Evolutionary conservation across 64 coral and sea anemone species (phyloP), one percentile per base, ranked within the genome.

Genomic region (Pocillopora damicornis): DNA sequence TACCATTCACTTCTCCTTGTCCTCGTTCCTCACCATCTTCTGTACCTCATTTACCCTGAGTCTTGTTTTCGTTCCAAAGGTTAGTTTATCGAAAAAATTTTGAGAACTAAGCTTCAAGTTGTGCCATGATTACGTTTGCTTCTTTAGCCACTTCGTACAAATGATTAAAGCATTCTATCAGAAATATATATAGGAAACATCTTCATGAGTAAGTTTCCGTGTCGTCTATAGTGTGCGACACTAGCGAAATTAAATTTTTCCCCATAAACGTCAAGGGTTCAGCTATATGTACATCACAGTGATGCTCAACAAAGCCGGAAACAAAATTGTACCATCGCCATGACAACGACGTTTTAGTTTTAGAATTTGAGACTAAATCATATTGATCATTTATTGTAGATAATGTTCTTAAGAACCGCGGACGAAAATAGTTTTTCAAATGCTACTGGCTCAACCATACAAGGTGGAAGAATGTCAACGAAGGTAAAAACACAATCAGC

Each of bases 41-140:
- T 96, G 94, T 30, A 96, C 94, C 0, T 80, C 87, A 4, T 75
- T 92, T 17, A 96, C 94, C 7, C 75, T 96, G 35, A 75, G 75
- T 26, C 35, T 96, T 60, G 94, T 96, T 9, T 96, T 96, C 15
- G 77, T 96, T 1, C 90, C 94, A 11, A 96, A 96, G 90, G 94
- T 96, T 74, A 98, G 61, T 78, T 51, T 51, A 51, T 30, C 30
- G 30, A 30, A 51, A 4, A 51, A 51, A 4, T 51, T 2, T 51
- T 51, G 42, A 51, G 42, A 51, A 51, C 42, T 51, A 51, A 51
- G 42, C 0, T 51, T 51, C 42, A 51, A 51, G 42, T 51, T 51
- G 2, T 51, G 42, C 42, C 42, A 51, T 51, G 42, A 51, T 51
- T 7, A 51, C 42, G 42, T 51, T 51, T 51, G 42, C 42, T 51